Conservation (phyloP, 2,888 invertebrate genomes). For the Epinotia brunnichana region DNA sequence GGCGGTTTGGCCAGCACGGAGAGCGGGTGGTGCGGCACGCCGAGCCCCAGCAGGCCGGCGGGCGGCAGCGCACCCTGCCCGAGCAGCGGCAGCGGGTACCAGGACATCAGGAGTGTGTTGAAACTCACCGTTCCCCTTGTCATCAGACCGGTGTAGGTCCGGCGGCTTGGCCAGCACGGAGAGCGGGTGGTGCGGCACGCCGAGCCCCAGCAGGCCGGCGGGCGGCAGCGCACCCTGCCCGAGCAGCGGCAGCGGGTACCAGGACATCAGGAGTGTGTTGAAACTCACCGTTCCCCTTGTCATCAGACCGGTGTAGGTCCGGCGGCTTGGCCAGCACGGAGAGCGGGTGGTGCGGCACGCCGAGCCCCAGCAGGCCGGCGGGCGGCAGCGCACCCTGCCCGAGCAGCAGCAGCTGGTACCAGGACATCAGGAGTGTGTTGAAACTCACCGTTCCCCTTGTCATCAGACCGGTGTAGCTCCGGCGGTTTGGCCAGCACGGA, state of each 20-base stretch:
- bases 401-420: conserved; percentile 82
- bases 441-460: conserved; percentile 89
- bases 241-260: conserved; percentile 82
- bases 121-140: too few relatives aligned
- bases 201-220: conserved; percentile 87
- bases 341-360: conserved; percentile 88
- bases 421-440: too few relatives aligned
- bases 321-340: conserved; percentile 91
- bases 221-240: conserved; percentile 80
- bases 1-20: too few relatives aligned
- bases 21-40: too few relatives aligned
- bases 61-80: too few relatives aligned
- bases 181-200: conserved; percentile 88
- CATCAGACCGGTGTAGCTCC: conserved; percentile 89
- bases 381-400: conserved; percentile 80
- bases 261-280: too few relatives aligned
- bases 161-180: conserved; percentile 91
- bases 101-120: too few relatives aligned
- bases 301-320: conserved; percentile 89
- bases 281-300: conserved; percentile 89
- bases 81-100: too few relatives aligned
- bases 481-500: conserved; percentile 91
- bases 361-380: conserved; percentile 87
- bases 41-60: too few relatives aligned
- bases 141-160: too few relatives aligned